Evolutionary conservation across 1,140 invertebrate species (phyloP).

Genomic region (Phthorimaea operculella): DNA sequence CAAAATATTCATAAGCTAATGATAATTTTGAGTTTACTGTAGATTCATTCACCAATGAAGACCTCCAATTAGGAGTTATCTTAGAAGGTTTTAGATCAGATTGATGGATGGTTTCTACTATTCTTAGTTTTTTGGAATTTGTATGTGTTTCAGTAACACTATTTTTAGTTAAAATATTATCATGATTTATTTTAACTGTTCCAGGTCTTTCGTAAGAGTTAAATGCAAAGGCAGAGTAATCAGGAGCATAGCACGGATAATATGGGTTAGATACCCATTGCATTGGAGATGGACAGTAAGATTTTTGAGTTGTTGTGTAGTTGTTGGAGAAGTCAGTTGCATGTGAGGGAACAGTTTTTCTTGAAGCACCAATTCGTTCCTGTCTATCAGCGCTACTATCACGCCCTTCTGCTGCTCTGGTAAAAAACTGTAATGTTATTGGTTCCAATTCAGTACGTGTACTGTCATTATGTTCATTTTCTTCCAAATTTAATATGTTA

Average conservation of each 20-base stretch:
- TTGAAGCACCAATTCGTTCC: background rate
- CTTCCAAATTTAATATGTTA: too few species aligned
- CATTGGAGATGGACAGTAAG: background rate
- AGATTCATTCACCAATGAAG: background rate
- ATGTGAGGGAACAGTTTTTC: background rate
- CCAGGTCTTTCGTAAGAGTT: background rate
- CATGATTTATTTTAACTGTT: background rate
- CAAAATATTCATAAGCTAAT: slow-evolving; percentile 11
- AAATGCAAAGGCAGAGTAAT: background rate
- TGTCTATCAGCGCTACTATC: background rate
- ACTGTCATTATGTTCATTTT: too few species aligned
- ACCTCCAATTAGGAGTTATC: background rate
- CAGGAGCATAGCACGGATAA: background rate
- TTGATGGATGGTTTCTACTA: background rate
- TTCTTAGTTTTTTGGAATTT: background rate
- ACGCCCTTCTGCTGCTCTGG: background rate
- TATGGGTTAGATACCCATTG: background rate
- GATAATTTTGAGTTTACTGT: background rate
- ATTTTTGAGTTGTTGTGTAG: background rate
- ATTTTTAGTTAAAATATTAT: background rate
- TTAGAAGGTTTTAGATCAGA: background rate
- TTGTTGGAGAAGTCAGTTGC: background rate
- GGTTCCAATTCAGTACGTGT: too few species aligned
- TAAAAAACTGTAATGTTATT: background rate
- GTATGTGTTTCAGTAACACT: background rate